A percentile compares a stretch with the other conserved stretches of the same genome.
These are phyloP conservation scores for Mellilla xanthometata DNA, from an alignment of 2,888 invertebrate species.

Conservation along the genomic window DNA sequence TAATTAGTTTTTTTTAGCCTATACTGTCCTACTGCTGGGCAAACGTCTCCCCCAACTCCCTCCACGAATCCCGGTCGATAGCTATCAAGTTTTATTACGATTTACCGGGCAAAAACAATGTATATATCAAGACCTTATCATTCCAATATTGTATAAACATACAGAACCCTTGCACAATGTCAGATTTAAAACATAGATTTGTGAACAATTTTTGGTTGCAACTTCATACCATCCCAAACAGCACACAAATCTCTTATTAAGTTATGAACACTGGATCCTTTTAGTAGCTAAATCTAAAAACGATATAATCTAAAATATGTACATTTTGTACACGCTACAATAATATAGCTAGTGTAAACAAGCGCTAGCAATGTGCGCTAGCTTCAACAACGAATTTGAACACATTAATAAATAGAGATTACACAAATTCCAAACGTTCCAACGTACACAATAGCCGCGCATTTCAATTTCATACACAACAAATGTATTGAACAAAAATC, in stretches of 20 bases:
- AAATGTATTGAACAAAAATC: slow-evolving; percentile 28
- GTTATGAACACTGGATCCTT: slow-evolving; percentile 26
- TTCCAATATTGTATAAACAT: background rate
- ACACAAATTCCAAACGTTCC: slow-evolving; percentile 41
- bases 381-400: slow-evolving; percentile 45
- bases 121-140: background rate
- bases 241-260: slow-evolving; percentile 17
- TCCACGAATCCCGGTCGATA: too few species aligned
- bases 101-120: background rate
- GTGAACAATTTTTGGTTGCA: background rate
- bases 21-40: too few species aligned
- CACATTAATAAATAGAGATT: slow-evolving; percentile 58
- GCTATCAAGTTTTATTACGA: too few species aligned
- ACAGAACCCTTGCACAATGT: too few species aligned
- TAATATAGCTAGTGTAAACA: slow-evolving; percentile 24
- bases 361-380: slow-evolving; percentile 33
- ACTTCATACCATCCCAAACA: slow-evolving; percentile 6
- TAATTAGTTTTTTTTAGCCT: too few species aligned
- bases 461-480: background rate
- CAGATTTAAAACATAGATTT: too few species aligned
- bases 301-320: slow-evolving; percentile 47
- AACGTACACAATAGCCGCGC: slow-evolving; percentile 6
- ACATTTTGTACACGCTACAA: slow-evolving; percentile 55
- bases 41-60: too few species aligned
- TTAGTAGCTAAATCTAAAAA: slow-evolving; percentile 42